A percentile compares a stretch with the other conserved stretches of the same genome.
These are phyloP conservation scores for Sialia sialis DNA, from an alignment of 2,113 vertebrate species.

Conservation along the genomic window DNA sequence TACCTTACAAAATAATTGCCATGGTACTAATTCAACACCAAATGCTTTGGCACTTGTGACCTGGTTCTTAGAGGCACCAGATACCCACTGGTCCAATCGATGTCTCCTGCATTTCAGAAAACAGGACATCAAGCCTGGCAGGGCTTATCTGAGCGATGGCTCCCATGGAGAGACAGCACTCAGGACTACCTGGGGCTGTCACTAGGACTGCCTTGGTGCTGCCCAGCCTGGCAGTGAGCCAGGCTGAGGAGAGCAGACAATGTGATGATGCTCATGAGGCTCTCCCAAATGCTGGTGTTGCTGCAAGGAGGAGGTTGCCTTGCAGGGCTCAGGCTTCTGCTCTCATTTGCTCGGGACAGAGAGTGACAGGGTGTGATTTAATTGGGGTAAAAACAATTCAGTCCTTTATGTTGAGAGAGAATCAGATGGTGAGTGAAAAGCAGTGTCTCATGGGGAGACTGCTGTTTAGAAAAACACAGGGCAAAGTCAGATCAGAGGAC, in stretches of 20 bases:
- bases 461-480: background rate
- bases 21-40: background rate
- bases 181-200: background rate
- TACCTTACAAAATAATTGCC: background rate
- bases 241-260: background rate
- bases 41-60: background rate
- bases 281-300: background rate
- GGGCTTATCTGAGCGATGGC: accelerated
- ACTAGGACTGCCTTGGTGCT: accelerated
- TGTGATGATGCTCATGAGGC: accelerated
- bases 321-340: background rate
- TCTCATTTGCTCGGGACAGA: background rate
- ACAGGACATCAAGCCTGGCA: background rate
- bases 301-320: background rate
- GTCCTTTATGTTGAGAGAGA: background rate
- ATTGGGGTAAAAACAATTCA: background rate
- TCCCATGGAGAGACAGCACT: accelerated
- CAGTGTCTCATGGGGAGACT: accelerated
- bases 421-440: background rate
- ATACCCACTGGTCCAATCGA: background rate
- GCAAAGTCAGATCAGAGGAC: slow-evolving; percentile 26
- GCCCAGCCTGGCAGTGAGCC: background rate
- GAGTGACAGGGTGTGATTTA: background rate
- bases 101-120: background rate
- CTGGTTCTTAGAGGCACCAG: background rate